Evolutionary conservation across 35 echinoderm and acorn worm species (phyloP), one percentile per base, ranked within the genome.

Genomic region (Eucidaris tribuloides): DNA sequence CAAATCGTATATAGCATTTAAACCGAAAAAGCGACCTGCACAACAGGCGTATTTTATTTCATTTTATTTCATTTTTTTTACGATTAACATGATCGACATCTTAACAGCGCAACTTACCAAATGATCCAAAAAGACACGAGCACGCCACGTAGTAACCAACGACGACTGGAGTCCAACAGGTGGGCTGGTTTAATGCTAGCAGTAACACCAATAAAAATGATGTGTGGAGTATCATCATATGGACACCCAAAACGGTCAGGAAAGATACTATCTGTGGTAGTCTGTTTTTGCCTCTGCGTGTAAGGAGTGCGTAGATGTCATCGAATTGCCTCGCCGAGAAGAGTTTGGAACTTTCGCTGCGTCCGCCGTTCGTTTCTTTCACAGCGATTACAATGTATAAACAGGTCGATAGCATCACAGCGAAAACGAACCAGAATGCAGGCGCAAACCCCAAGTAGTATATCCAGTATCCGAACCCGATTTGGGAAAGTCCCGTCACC

Each of bases 381-480:
- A 84, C 6, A 24, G 71, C 20, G 40, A 70, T 28, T 27, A 65
- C 20, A 22, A 84, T 84, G 82, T 84, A 84, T 17, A 71, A 1
- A 29, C 66, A 42, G 41, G 41, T 57, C 11, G 82, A 27, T 34
- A 71, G 35, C 27, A 71, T 84, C 27, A 63, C 11, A 30, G 82
- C 82, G 13, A 84, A 44, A 35, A 84, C 33, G 29, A 84, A 84
- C 82, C 82, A 84, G 58, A 84, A 84, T 27, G 82, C 61, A 44
- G 65, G n/a, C 2, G 40, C 29, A 42, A 84, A 84, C 32, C 82
- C 82, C 2, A 39, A 65, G 30, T 34, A 65, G 44, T 49, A 63
- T 20, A 84, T 50, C 82, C 62, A 84, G 62, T 71, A 84, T 44
- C 82, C 82, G 42, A 84, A 11, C 9, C 24, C n/a, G 9, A 84